phyloP scores from a whole-genome alignment of 2,113 vertebrate species.

The Osmerus eperlanus region DNA sequence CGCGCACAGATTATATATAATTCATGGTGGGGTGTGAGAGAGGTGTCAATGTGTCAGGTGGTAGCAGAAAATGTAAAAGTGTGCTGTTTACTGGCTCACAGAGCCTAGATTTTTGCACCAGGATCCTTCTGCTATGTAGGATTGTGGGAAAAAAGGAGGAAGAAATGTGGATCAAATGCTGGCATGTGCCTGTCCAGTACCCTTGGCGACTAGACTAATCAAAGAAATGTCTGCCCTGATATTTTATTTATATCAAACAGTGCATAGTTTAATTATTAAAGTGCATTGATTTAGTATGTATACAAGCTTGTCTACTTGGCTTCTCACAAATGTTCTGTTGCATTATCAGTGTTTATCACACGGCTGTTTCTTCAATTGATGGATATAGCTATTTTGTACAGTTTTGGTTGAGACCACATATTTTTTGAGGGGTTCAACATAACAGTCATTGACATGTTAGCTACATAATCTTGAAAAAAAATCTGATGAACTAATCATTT shows the following conservation, averaged over 20 bases:
- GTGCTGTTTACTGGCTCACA: constrained; percentile 73
- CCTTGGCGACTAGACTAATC: constrained; percentile 64
- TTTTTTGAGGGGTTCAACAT: neutral
- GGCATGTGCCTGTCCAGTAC: constrained; percentile 55
- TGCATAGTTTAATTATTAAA: constrained; percentile 68
- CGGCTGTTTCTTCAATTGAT: constrained; percentile 32
- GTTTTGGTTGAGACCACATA: constrained; percentile 19
- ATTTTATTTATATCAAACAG: constrained; percentile 70
- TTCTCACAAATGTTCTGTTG: constrained; percentile 46
- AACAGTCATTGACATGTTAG: too few species aligned
- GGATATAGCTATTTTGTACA: constrained; percentile 22
- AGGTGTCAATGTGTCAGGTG: constrained; percentile 77
- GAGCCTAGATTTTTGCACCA: constrained; percentile 51
- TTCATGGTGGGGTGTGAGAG: constrained; percentile 76
- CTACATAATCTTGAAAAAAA: too few species aligned
- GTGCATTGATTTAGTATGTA: constrained; percentile 69
- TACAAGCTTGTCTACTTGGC: constrained; percentile 53
- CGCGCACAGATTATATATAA: constrained; percentile 74
- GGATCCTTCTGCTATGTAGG: constrained; percentile 42
- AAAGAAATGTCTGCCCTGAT: constrained; percentile 67
- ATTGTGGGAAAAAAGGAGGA: constrained; percentile 36
- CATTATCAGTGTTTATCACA: constrained; percentile 45
- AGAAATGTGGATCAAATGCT: constrained; percentile 67
- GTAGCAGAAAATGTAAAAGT: constrained; percentile 75
- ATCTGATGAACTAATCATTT: too few species aligned